Evolutionary conservation across 2,888 invertebrate genomes (phyloP).

Genomic region (Esperia sulphurella): DNA sequence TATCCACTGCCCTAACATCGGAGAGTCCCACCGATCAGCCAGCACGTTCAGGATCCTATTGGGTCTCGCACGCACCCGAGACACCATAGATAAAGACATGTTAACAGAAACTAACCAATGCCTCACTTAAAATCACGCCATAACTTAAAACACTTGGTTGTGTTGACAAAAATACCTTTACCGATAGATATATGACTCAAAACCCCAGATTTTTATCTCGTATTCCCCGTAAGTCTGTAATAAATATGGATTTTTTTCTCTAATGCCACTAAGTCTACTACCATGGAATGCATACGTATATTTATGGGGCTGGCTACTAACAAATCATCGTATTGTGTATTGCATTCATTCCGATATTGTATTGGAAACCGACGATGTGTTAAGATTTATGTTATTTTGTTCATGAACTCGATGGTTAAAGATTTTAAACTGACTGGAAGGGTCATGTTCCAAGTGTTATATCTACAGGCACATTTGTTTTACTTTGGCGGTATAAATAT

Average conservation of each 20-base stretch:
- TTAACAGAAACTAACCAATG: neutral
- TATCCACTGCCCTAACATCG: no score
- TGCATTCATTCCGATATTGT: constrained; percentile 32
- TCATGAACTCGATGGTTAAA: constrained; percentile 16
- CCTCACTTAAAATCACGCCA: constrained; percentile 9
- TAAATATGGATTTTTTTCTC: constrained; percentile 60
- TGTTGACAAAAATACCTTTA: constrained; percentile 30
- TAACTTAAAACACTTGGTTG: constrained; percentile 12
- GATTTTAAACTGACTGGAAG: constrained; percentile 19
- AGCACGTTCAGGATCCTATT: no score
- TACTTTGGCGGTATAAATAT: constrained; percentile 61
- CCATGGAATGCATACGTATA: constrained; percentile 36
- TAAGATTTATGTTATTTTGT: constrained; percentile 49
- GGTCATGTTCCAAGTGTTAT: no score
- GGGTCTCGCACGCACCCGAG: no score
- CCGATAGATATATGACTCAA: constrained; percentile 21
- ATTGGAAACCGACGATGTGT: constrained; percentile 56
- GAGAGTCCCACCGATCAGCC: no score
- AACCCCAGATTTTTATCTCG: constrained; percentile 40
- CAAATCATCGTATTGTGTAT: constrained; percentile 64
- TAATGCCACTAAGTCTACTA: constrained; percentile 32
- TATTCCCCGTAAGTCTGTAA: constrained; percentile 40
- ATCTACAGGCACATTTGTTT: no score
- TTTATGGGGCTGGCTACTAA: constrained; percentile 55
- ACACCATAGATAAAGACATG: no score